Evolutionary conservation across 2,888 invertebrate genomes (phyloP), one percentile per base, ranked within the genome.

Genomic region (Fragum sueziense): DNA sequence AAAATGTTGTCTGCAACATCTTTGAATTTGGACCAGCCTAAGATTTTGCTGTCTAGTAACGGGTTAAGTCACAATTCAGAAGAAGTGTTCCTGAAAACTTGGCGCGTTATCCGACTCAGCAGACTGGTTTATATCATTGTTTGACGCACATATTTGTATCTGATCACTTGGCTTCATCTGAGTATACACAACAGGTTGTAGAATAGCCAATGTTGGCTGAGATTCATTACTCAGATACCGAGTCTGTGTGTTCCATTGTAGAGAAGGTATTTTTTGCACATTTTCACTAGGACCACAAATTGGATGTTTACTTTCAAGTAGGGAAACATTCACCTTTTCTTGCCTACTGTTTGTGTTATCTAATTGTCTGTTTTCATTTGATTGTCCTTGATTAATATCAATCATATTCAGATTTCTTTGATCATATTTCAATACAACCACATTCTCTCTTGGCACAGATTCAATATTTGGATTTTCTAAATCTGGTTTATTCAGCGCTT

Each of bases 101-200:
- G 31, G 31, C 4, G 61, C 20, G 7, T 20, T 61, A 6, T 31
- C n/a, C n/a, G 14, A n/a, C 20, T 47, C 17, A 9, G 29, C 29
- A 51, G 52, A 25, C 25, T 20, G 71, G 27, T 1, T 17, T 22
- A 51, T n/a, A 31, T 59, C 61, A 17, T 29, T 33, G 27, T 22
- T 41, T 6, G 41, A 17, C 14, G 27, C 27, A n/a, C 33, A 14
- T 41, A 37, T 41, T n/a, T 65, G 69, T 14, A 70, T 52, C 52
- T 70, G 47, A 22, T 71, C 59, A n/a, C 74, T 67, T 11, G 76
- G 14, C 31, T 77, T 77, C 51, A 80, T 25, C 61, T 76, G 74
- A 11, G 80, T 41, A 67, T 74, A 80, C 47, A 47, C 4, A 4
- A 80, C 31, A 11, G 80, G 80, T 17, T 69, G 76, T 17, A 29